Percentiles rank a stretch among this genome's conserved stretches.
Conservation (phyloP, 2,797 vertebrate genomes). For the Sebastolobus altivelis region DNA sequence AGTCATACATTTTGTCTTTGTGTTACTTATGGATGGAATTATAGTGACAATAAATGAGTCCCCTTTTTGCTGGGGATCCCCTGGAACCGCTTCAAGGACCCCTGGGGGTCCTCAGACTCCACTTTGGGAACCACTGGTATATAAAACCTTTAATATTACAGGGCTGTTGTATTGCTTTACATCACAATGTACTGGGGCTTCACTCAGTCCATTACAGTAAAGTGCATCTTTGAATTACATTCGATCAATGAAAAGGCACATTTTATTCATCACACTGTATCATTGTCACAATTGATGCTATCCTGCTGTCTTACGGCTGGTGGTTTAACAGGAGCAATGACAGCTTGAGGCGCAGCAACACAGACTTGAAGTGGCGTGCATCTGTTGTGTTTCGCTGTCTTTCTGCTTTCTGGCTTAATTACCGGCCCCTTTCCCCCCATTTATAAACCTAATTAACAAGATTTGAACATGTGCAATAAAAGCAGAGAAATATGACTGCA, state of each 20-base stretch:
- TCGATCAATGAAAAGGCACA: neutral
- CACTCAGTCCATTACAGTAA: neutral
- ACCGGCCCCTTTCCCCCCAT: neutral
- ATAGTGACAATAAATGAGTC: neutral
- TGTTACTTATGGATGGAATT: too few relatives aligned
- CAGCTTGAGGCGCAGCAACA: conserved; percentile 67
- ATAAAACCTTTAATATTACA: neutral
- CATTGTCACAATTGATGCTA: conserved; percentile 9
- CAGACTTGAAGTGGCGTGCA: conserved; percentile 52
- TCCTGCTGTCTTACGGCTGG: conserved; percentile 25
- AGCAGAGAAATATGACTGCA: conserved; percentile 1
- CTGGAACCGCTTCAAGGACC: too few relatives aligned
- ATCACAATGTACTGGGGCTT: neutral
- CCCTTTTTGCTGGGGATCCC: neutral
- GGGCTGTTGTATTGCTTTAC: neutral
- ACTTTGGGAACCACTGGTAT: neutral
- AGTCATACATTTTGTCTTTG: too few relatives aligned
- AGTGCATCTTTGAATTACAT: neutral
- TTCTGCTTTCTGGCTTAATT: conserved; percentile 23
- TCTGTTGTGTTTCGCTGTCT: conserved; percentile 53
- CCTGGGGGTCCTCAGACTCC: too few relatives aligned
- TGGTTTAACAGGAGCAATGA: conserved; percentile 44
- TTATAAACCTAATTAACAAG: conserved; percentile 10
- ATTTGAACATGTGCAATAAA: conserved; percentile 16
- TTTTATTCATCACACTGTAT: conserved; percentile 26